Base-by-base conservation (phyloP, 2,888 invertebrate genomes). In the Platypus cylindrus region DNA sequence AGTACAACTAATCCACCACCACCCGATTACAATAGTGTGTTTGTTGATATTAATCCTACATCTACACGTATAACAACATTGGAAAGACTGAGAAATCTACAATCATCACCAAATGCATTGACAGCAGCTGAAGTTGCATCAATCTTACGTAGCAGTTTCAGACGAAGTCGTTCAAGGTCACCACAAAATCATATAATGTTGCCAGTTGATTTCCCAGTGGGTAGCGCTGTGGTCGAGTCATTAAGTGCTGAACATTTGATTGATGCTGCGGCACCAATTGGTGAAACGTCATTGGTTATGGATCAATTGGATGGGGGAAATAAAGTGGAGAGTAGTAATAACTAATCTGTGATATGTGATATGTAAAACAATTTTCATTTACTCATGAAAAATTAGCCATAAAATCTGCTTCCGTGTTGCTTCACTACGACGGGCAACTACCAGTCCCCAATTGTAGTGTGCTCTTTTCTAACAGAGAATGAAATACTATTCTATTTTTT, bases 21-120 rank as follows among this genome's bases (percentile, higher is more conserved):
- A 1, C 75, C 75, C 0, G 72, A 73, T 49, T 75, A 75, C 48
- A 70, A 70, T 25, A 65, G 71, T 0, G 73, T 75, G 3, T 57
- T 75, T 38, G 69, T 73, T 3, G 74, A 74, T 51, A 73, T 73
- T 64, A 70, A 70, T 48, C 64, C 65, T 66, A 69, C 40, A 37
- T 52, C 20, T 35, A 44, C 28, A 39, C 40, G 52, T 31, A 25
- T 53, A 15, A 52, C 55, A 2, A 55, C 55, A 5, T 39, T 56
- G 34, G 54, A 56, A 36, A 41, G 56, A 38, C 41, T 56, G 34
- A 47, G 56, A 36, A 49, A 44, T 36, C 35, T 56, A 18, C 49
- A 51, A 26, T 40, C 50, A 3, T 43, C 50, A 7, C 48, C 54
- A 2, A 51, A 66, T 2, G 65, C 64, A 17, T 50, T 71, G 35